Evolutionary conservation across 2,113 vertebrate genomes (phyloP), one percentile per base, ranked within the genome.

Genomic region (Natator depressus): DNA sequence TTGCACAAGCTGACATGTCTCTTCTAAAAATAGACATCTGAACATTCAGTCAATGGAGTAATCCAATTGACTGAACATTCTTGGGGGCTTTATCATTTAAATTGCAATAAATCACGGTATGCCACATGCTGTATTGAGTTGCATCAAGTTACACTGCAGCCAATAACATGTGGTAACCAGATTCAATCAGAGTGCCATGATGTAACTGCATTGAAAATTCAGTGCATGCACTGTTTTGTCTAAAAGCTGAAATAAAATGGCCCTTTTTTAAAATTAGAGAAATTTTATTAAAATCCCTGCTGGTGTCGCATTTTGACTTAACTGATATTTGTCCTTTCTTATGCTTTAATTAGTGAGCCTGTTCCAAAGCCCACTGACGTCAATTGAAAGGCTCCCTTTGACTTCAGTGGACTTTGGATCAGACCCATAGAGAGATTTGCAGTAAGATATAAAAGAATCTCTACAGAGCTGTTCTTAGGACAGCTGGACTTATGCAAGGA

Each of bases 41-140:
- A 96, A 92, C 97, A 95, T 59, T 97, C 97, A 97, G 97, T 97
- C 98, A 98, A 95, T 96, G 97, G 97, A 95, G 91, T 97, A 98
- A 98, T 98, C 97, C 98, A 97, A 98, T 98, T 98, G 98, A 97
- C 97, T 95, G 95, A 94, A 93, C 98, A 96, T 98, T 98, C 97
- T 91, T 97, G 97, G 96, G 96, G 95, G 97, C 97, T 98, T 98
- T 98, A 97, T 98, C 97, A 97, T 98, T 98, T 91, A 98, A 97
- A 97, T 97, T 95, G 98, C 97, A 97, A 98, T 98, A 98, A 98
- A 98, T 98, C 97, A 85, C 97, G 87, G 96, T 59, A 31, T 91
- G 97, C 95, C 95, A 95, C 93, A 93, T 87, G 97, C 96, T 95
- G 94, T 72, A 96, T 79, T 93, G 59, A 88, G 90, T 96, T 95